These are phyloP conservation scores for Willisornis vidua DNA, from an alignment of 2,113 vertebrate genomes.

Conservation along the genomic window DNA sequence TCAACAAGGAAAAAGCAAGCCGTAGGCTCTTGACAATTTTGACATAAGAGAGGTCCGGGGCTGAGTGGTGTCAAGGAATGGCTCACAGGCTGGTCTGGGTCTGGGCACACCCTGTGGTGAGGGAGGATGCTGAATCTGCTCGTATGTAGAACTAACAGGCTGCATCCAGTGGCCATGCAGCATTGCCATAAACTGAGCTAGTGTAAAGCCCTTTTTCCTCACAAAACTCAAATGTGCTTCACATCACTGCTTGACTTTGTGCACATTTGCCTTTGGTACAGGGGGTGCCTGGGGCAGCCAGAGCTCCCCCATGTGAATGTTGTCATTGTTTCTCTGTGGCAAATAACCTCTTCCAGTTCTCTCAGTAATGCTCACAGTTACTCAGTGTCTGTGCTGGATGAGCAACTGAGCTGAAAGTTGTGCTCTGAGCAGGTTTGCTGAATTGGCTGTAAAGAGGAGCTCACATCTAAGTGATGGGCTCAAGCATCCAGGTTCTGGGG, in stretches of 20 bases:
- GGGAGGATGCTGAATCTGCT: accelerated
- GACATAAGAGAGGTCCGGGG: background rate
- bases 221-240: background rate
- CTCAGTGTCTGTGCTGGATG: accelerated
- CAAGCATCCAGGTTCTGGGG: background rate
- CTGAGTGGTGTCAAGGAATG: background rate
- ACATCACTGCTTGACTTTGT: accelerated
- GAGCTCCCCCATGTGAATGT: accelerated
- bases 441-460: background rate
- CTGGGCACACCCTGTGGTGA: background rate
- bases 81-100: background rate
- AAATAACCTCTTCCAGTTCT: background rate
- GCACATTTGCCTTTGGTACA: accelerated
- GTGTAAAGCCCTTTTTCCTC: background rate
- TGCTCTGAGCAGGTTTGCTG: background rate
- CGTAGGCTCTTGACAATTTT: accelerated
- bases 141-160: background rate
- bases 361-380: background rate
- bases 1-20: background rate
- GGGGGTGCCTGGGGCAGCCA: background rate
- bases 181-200: background rate
- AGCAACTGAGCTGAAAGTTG: background rate
- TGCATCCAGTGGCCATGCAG: accelerated
- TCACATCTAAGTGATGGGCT: background rate
- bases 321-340: background rate